These are phyloP conservation scores for Drosophila seguyi DNA, from an alignment of 1,140 invertebrate genomes.

Conservation along the genomic window DNA sequence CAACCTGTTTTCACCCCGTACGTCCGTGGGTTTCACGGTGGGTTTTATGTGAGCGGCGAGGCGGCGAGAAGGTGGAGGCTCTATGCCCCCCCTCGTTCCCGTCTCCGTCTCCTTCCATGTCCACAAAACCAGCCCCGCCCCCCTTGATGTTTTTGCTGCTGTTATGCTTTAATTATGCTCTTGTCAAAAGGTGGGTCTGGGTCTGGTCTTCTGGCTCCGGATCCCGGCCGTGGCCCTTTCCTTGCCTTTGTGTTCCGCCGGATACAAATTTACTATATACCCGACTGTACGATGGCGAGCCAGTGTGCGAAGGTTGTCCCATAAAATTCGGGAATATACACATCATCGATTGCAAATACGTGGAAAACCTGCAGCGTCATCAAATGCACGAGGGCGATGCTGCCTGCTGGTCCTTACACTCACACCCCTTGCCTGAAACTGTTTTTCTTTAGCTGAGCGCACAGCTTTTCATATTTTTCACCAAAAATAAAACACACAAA, in stretches of 20 bases:
- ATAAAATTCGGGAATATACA: slow-evolving; percentile 52
- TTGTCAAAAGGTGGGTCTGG: slow-evolving; percentile 77
- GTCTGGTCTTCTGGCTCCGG: slow-evolving; percentile 35
- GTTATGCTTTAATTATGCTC: slow-evolving; percentile 82
- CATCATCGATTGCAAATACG: slow-evolving; percentile 52
- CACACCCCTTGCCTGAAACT: slow-evolving; percentile 2
- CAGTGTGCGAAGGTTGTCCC: slow-evolving; percentile 33
- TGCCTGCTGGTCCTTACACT: not conserved
- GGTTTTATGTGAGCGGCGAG: slow-evolving; percentile 21
- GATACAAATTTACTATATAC: slow-evolving; percentile 47
- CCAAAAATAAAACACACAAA: not conserved
- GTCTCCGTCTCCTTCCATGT: not conserved
- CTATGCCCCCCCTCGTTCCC: slow-evolving; percentile 11
- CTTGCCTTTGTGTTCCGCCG: slow-evolving; percentile 33
- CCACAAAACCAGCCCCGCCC: slow-evolving; percentile 11
- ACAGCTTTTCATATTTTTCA: slow-evolving; percentile 44
- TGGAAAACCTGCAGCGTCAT: slow-evolving; percentile 53
- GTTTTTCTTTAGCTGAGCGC: slow-evolving; percentile 13
- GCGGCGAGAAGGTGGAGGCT: not conserved
- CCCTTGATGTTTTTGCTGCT: slow-evolving; percentile 66
- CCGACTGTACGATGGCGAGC: not conserved
- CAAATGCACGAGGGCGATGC: slow-evolving; percentile 24
- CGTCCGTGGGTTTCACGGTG: slow-evolving; percentile 39
- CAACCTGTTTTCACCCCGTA: slow-evolving; percentile 82
- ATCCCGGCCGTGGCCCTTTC: slow-evolving; percentile 35